Evolutionary conservation across 2,888 invertebrate species (phyloP).

Genomic region (Ichneumon xanthorius): DNA sequence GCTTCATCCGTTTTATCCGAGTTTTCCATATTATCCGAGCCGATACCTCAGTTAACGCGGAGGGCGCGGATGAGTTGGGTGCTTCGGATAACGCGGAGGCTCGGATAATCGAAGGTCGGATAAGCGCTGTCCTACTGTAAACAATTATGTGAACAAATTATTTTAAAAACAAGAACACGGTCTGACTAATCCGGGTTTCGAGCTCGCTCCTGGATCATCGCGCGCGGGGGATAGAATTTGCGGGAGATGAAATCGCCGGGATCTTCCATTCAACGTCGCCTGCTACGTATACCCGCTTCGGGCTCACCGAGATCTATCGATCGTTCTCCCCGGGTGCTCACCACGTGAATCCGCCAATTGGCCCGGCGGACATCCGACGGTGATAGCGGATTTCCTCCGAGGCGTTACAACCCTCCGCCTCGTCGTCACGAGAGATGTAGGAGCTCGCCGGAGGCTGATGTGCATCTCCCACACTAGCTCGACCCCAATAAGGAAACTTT

Average conservation of each 20-base stretch:
- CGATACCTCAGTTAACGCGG: no score
- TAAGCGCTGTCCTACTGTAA: neutral
- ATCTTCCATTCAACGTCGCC: constrained; percentile 31
- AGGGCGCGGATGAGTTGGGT: no score
- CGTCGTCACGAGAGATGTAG: constrained; percentile 33
- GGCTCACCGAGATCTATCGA: constrained; percentile 49
- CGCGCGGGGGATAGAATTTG: constrained; percentile 2
- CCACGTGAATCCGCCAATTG: constrained; percentile 57
- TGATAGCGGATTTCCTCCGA: constrained; percentile 60
- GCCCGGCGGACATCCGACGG: constrained; percentile 61
- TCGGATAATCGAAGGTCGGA: no score
- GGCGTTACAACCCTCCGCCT: constrained; percentile 45
- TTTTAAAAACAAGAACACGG: neutral
- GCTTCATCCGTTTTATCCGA: no score
- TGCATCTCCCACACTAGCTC: constrained; percentile 24
- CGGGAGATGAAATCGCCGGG: constrained; percentile 20
- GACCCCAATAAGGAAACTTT: constrained; percentile 46
- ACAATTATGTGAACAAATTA: constrained; percentile 7
- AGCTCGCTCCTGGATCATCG: neutral
- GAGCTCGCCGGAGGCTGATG: constrained; percentile 37
- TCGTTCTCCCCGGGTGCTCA: constrained; percentile 33
- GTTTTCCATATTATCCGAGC: no score
- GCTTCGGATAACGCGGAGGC: no score
- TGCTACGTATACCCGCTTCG: neutral
- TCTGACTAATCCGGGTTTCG: neutral